Evolutionary conservation across 2,797 vertebrate species (phyloP), one percentile per base, ranked within the genome.

Genomic region (Ctenosaura bakeri): DNA sequence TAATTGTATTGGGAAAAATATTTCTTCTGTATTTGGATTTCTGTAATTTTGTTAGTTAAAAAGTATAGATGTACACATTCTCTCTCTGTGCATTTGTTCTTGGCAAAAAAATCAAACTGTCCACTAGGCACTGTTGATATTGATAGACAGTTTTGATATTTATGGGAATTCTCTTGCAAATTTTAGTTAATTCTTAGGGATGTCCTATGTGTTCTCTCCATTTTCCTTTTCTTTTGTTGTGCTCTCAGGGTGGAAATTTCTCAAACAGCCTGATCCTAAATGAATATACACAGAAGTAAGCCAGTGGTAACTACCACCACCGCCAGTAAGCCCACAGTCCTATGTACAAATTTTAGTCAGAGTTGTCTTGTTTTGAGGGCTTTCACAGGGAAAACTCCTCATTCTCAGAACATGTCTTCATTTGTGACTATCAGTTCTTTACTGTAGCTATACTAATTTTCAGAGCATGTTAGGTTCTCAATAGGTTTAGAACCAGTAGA

Each of bases 131-230:
- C 87, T 90, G 88, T 92, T 95, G 94, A 90, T 89, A 89, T 46
- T 46, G 42, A 46, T 46, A 4, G 92, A 94, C 94, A 89, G 92
- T 96, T 95, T 94, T 94, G 95, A 92, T 93, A 66, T 94, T 90
- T 91, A 92, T 92, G 93, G 92, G 93, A 94, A 96, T 95, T 88
- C 93, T 92, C 83, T 95, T 95, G 90, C 92, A 94, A 94, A 3
- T 88, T 86, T 76, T 92, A 94, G 96, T 96, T 92, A 93, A 93
- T 92, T 92, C 93, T 95, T 94, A 86, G 95, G 93, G 84, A 87
- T 94, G 95, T 91, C 92, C 93, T 1, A 73, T 93, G 90, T 94
- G 90, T 56, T 88, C 88, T 95, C 94, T 80, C 77, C 92, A 26
- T 95, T 93, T 95, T 96, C 93, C 93, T 94, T 94, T 94, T 93